Conservation (phyloP, 2,888 invertebrate species). For the Notodonta ziczac region DNA sequence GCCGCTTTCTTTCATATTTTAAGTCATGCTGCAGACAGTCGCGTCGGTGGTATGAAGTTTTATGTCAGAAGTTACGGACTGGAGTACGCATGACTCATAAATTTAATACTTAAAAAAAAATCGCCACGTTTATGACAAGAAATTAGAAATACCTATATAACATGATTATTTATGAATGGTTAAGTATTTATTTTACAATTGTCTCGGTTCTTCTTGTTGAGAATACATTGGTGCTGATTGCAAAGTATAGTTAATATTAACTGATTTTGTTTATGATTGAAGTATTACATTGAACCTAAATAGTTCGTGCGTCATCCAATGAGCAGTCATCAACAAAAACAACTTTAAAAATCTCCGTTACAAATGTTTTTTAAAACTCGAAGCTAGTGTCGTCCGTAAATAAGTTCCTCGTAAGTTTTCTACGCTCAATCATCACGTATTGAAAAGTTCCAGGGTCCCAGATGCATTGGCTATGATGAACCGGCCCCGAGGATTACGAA, state of each 20-base stretch:
- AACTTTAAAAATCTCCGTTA: too few relatives aligned
- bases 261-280: too few relatives aligned
- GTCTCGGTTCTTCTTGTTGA: neutral
- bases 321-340: too few relatives aligned
- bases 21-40: conserved; percentile 27
- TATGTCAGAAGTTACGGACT: neutral
- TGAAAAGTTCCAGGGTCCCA: neutral
- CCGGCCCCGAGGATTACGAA: conserved; percentile 2
- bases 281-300: too few relatives aligned
- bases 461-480: conserved; percentile 7
- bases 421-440: neutral
- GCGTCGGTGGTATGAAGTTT: conserved; percentile 12
- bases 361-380: neutral
- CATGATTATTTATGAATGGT: too few relatives aligned
- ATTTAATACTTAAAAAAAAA: too few relatives aligned
- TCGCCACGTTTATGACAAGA: too few relatives aligned
- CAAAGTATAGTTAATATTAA: too few relatives aligned
- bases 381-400: neutral
- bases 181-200: neutral
- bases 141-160: too few relatives aligned
- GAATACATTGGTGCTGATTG: too few relatives aligned
- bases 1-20: conserved; percentile 32
- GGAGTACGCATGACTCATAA: neutral
- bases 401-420: neutral
- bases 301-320: too few relatives aligned